Percentiles rank a stretch among this genome's conserved stretches.
phyloP scores from a whole-genome alignment of 2,113 vertebrate species.

The Symphodus melops region DNA sequence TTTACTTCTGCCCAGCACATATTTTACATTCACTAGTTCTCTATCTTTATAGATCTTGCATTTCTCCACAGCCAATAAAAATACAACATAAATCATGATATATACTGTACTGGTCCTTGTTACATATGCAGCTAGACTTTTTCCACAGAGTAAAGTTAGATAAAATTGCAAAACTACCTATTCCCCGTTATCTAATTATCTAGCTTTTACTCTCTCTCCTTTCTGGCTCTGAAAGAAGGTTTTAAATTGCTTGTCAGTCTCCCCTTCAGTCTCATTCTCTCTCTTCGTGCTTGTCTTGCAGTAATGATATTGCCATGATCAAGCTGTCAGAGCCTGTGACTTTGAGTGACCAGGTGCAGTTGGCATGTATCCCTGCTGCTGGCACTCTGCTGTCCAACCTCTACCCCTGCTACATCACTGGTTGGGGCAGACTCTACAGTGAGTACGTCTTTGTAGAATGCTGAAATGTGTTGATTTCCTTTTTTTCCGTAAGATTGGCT shows the following conservation, averaged over 20 bases:
- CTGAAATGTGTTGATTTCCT: background rate
- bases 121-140: background rate
- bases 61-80: background rate
- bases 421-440: slow-evolving; percentile 86
- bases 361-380: slow-evolving; percentile 80
- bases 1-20: slow-evolving; percentile 3
- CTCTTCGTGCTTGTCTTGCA: slow-evolving; percentile 44
- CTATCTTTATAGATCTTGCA: background rate
- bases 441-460: slow-evolving; percentile 45
- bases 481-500: background rate
- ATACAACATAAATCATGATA: background rate
- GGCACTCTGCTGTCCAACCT: slow-evolving; percentile 76
- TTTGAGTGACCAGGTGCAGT: slow-evolving; percentile 76
- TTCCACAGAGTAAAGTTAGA: background rate
- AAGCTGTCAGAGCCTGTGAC: slow-evolving; percentile 83
- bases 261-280: slow-evolving; percentile 6
- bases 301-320: slow-evolving; percentile 85
- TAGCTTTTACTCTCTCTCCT: background rate
- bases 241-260: slow-evolving; percentile 41
- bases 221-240: slow-evolving; percentile 8
- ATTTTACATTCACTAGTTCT: background rate
- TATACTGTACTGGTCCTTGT: background rate
- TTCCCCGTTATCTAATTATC: background rate
- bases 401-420: slow-evolving; percentile 85
- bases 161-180: slow-evolving; percentile 9